Percentiles rank a stretch among this genome's conserved stretches.
These are phyloP conservation scores for Embiotoca jacksoni DNA, from an alignment of 2,113 vertebrate genomes.

Conservation along the genomic window DNA sequence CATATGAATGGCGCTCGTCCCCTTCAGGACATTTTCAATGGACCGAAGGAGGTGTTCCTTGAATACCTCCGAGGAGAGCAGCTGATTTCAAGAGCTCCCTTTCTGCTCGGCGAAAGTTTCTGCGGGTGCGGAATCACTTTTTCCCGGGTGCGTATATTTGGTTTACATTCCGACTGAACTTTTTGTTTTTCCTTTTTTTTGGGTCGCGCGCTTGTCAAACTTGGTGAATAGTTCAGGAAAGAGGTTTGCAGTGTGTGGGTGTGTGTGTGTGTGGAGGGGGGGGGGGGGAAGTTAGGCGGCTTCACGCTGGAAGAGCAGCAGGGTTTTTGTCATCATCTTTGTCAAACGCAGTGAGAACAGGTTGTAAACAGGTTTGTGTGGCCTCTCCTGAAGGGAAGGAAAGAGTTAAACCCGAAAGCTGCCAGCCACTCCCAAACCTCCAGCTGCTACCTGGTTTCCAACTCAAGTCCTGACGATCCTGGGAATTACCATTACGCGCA, in stretches of 20 bases:
- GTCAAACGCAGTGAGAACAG: slow-evolving; percentile 38
- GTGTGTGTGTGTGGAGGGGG: too few species aligned
- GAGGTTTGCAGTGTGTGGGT: too few species aligned
- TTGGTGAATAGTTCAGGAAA: not conserved
- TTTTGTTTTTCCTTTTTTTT: not conserved
- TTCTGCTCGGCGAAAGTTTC: slow-evolving; percentile 25
- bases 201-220: not conserved
- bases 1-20: slow-evolving; percentile 71
- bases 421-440: slow-evolving; percentile 80
- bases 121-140: not conserved
- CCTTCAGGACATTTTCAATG: slow-evolving; percentile 41
- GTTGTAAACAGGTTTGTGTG: slow-evolving; percentile 71
- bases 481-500: slow-evolving; percentile 29
- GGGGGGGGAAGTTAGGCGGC: too few species aligned
- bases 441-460: slow-evolving; percentile 73
- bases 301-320: not conserved
- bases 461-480: slow-evolving; percentile 12
- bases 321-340: not conserved
- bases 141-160: slow-evolving; percentile 9
- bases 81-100: slow-evolving; percentile 43
- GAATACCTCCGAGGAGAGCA: slow-evolving; percentile 39
- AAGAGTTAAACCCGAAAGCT: slow-evolving; percentile 74
- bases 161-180: not conserved
- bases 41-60: slow-evolving; percentile 45
- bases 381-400: slow-evolving; percentile 15